Conservation (phyloP, 2,113 vertebrate species). For the Ranitomeya imitator region DNA sequence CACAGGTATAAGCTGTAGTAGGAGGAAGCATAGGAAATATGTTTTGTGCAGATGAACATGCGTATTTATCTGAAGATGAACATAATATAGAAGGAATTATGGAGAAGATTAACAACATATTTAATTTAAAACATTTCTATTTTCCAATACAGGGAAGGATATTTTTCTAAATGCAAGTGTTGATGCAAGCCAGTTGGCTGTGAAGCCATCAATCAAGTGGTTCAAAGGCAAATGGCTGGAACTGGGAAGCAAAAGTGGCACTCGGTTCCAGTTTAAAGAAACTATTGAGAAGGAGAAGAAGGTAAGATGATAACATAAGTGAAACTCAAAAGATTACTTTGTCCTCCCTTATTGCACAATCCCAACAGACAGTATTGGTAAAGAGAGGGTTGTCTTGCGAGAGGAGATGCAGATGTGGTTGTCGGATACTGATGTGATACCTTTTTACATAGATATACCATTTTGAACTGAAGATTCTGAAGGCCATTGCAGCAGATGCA, state of each 20-base stretch:
- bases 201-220: slow-evolving; percentile 82
- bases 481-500: slow-evolving; percentile 78
- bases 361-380: background rate
- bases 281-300: slow-evolving; percentile 81
- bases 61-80: background rate
- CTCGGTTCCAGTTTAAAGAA: slow-evolving; percentile 84
- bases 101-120: background rate
- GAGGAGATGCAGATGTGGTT: background rate
- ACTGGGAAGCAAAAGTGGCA: slow-evolving; percentile 82
- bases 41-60: too few relatives aligned
- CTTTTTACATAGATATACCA: slow-evolving; percentile 77
- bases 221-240: slow-evolving; percentile 93
- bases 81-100: background rate
- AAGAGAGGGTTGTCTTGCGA: background rate
- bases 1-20: too few relatives aligned
- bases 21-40: too few relatives aligned
- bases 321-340: background rate
- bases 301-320: slow-evolving; percentile 65
- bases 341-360: background rate
- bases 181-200: slow-evolving; percentile 73
- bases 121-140: background rate
- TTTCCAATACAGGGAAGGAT: slow-evolving; percentile 73
- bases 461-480: slow-evolving; percentile 80
- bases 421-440: background rate
- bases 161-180: slow-evolving; percentile 73